Base-by-base conservation (phyloP, 2,113 vertebrate genomes). In the Tachycineta bicolor region DNA sequence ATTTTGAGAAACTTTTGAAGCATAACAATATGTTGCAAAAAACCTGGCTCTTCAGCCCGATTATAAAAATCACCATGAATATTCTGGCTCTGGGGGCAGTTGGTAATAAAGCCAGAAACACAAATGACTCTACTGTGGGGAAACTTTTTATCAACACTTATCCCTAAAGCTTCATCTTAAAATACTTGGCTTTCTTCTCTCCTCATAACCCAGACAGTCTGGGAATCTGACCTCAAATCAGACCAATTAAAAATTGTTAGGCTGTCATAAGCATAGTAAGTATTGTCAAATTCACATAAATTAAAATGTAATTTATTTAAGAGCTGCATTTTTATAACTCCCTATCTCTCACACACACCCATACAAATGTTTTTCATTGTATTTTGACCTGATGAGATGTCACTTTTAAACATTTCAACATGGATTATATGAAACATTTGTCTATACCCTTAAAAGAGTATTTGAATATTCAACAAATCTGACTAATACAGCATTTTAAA, bases 81-180 rank as follows among this genome's bases (percentile, higher is more conserved):
- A 80, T 95, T 94, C 90, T 97, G 95, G 78, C 85, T 97, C 75
- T 91, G 68, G 83, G 59, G 34, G 59, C 39, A 91, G 80, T 69
- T 28, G 49, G 59, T 92, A 93, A 96, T 59, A 89, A 97, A 92
- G 90, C 82, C 91, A 97, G 96, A 98, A 98, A 96, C n/a, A 52
- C n/a, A 90, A 71, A 89, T 22, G 6, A 97, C 95, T 95, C 94
- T 97, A 96, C 97, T 96, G 74, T 33, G 91, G 96, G 86, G 92
- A 97, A 98, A 94, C n/a, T 65, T 96, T 96, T 97, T 76, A 97
- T 97, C 95, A 97, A 90, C 94, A 96, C 59, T 90, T 83, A 90
- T 90, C 56, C 67, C 89, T 85, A 91, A 97, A 83, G 47, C 90
- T 96, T 97, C 88, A 86, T 90, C 43, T 91, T 83, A 59, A 84